phyloP scores from a whole-genome alignment of 2,888 invertebrate species.

The Petrolisthes cinctipes region DNA sequence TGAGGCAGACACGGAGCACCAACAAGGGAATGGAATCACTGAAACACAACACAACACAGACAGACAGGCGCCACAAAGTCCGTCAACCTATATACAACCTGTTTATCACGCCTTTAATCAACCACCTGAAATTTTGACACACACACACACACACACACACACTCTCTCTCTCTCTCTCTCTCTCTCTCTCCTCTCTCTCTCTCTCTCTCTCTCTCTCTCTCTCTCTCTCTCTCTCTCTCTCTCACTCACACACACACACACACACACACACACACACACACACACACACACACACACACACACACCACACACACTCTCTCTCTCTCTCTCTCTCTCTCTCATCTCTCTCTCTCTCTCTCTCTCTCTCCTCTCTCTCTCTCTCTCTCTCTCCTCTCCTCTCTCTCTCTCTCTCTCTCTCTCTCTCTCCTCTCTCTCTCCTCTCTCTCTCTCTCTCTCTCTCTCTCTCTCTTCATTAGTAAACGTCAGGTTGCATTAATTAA shows the following conservation, averaged over 20 bases:
- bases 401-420: conserved; percentile 26
- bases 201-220: neutral
- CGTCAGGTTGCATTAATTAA: too few species aligned
- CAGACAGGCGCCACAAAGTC: too few species aligned
- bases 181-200: neutral
- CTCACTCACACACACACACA: conserved; percentile 20
- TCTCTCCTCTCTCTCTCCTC: neutral
- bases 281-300: neutral
- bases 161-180: conserved; percentile 14
- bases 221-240: conserved; percentile 4
- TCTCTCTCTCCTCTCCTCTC: conserved; percentile 15
- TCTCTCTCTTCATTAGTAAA: neutral
- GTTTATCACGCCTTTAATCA: too few species aligned
- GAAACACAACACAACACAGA: too few species aligned
- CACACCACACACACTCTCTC: neutral
- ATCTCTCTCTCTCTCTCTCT: neutral
- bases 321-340: neutral
- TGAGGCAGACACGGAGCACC: too few species aligned
- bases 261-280: conserved; percentile 30
- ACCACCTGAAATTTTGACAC: neutral
- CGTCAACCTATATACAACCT: too few species aligned
- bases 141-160: neutral
- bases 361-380: neutral
- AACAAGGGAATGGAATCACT: too few species aligned
- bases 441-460: neutral